Conservation (phyloP, 2,113 vertebrate genomes). For the Crotalus helleri region DNA sequence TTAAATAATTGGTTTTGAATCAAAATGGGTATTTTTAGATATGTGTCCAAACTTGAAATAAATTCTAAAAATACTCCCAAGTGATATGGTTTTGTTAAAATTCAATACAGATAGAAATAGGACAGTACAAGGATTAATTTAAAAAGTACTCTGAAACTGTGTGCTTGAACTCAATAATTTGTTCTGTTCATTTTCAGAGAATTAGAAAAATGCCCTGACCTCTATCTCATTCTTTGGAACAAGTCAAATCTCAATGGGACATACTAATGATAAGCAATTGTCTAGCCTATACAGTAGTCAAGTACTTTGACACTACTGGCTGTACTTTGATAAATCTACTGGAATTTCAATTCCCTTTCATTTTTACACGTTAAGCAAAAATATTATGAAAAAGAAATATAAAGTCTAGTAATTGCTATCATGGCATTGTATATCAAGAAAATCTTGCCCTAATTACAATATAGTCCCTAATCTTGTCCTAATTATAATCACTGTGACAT, state of each 20-base stretch:
- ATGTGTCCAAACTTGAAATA: neutral
- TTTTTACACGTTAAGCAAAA: neutral
- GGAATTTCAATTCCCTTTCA: neutral
- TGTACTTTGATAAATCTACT: neutral
- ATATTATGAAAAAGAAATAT: neutral
- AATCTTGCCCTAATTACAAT: neutral
- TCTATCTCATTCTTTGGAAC: neutral
- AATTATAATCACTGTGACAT: neutral
- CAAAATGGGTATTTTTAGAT: neutral
- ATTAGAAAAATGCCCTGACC: fast-evolving
- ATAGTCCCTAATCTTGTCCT: no score
- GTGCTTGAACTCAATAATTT: neutral
- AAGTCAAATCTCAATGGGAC: neutral
- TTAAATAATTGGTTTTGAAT: neutral
- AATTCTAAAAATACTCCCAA: neutral
- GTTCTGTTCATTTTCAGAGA: neutral
- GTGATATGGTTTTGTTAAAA: neutral
- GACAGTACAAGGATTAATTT: neutral
- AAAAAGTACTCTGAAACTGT: neutral
- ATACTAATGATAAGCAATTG: neutral
- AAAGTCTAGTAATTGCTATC: neutral
- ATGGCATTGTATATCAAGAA: neutral
- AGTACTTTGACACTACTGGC: neutral
- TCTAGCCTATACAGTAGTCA: neutral
- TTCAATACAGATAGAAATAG: neutral